Base-by-base conservation (phyloP, 2,888 invertebrate genomes). In the Falcaria lacertinaria region DNA sequence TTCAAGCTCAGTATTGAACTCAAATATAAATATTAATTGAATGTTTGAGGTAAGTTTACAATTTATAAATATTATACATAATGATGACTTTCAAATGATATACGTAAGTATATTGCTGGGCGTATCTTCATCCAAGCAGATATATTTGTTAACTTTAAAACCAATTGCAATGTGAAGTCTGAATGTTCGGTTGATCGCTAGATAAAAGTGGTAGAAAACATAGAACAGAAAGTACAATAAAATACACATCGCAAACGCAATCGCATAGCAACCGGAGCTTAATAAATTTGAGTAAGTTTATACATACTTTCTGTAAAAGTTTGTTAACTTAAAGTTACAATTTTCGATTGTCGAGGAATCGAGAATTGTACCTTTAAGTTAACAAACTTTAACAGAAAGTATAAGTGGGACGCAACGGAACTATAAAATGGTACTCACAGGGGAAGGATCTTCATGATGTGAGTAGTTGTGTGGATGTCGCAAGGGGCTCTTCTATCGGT, bases 381-480 rank as follows among this genome's bases (percentile, higher is more conserved):
- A n/a, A n/a, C n/a, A n/a, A n/a, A n/a, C n/a, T n/a, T n/a, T n/a
- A n/a, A n/a, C n/a, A n/a, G n/a, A 19, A 19, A 19, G 5, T 19
- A 19, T 19, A 19, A 35, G 43, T 39, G 16, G 44, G 15, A 32
- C 44, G 3, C 3, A 22, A 7, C 2, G 11, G 28, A 34, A 32
- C 16, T 42, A 33, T 6, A 33, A 42, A 53, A 53, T 40, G 41
- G 50, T 60, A 86, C 87, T 87, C 54, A 87, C 87, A 86, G 57
- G 60, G 79, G 77, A 57, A 86, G 68, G 58, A 83, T 80, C 75
- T 79, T 87, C 87, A 87, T 85, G 64, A 75, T 64, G 60, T 64
- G 56, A 59, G 57, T 48, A 43, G 58, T 55, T 54, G 45, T 60
- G 60, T 54, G 58, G 69, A 61, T 74, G 62, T 74, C 57, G 74